Evolutionary conservation across 2,888 invertebrate genomes (phyloP).

Genomic region (Eulithis testata): DNA sequence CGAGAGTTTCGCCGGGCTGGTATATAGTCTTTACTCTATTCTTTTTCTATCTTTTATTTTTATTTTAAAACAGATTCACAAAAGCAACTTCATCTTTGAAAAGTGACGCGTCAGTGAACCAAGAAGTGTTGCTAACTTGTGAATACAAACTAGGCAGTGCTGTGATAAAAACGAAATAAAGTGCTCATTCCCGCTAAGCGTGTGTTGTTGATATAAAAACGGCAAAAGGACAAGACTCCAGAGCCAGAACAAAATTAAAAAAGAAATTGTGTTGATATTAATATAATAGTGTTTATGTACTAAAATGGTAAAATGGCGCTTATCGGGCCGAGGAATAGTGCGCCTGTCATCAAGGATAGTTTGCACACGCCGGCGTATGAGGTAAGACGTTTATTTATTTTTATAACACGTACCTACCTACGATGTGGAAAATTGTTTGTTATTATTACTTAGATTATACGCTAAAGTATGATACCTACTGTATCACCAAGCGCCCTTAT

Average conservation of each 20-base stretch:
- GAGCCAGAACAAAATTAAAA: too few relatives aligned
- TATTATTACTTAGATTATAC: too few relatives aligned
- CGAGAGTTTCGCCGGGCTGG: too few relatives aligned
- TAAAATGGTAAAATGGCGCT: constrained; percentile 80
- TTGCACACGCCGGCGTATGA: constrained; percentile 88
- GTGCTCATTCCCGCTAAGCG: constrained; percentile 8
- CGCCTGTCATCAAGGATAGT: constrained; percentile 87
- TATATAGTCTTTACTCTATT: too few relatives aligned
- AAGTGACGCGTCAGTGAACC: constrained; percentile 10
- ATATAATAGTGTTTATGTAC: constrained; percentile 43
- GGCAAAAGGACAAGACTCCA: too few relatives aligned
- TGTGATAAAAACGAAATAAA: not conserved
- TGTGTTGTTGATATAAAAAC: constrained; percentile 15
- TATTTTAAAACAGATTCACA: not conserved
- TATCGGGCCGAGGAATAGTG: constrained; percentile 86
- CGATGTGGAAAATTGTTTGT: too few relatives aligned
- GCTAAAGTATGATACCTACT: too few relatives aligned
- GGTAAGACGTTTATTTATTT: constrained; percentile 76
- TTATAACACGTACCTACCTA: too few relatives aligned
- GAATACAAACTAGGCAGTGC: constrained; percentile 5
- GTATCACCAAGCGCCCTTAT: too few relatives aligned
- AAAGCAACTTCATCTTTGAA: not conserved
- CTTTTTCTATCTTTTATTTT: too few relatives aligned
- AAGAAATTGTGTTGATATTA: too few relatives aligned
- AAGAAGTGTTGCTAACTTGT: constrained; percentile 16